Base-by-base conservation (phyloP, 2,797 vertebrate genomes). In the Clarias laeviceps region DNA sequence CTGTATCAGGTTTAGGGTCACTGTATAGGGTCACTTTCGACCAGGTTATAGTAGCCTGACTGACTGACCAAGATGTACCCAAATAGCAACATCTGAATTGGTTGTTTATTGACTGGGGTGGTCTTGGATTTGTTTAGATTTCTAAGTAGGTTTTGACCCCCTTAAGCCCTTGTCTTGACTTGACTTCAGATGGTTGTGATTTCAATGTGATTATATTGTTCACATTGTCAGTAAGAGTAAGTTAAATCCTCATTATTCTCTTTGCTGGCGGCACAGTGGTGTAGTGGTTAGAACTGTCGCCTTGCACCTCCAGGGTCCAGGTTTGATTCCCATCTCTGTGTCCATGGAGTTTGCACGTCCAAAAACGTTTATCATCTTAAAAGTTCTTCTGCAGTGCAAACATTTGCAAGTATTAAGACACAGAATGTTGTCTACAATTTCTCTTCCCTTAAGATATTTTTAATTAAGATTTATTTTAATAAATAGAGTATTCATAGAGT, bases 341-440 rank as follows among this genome's bases (percentile, higher is more conserved):
- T 40, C 37, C 37, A 40, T 40, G 37, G 37, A 40, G 37, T 40
- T 40, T 40, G 0, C 37, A 40, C 0, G 37, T 40, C 20, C 59
- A 29, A 73, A n/a, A 72, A 70, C 2, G 1, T 27, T 50, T 24
- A 82, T 20, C 73, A 83, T 87, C 91, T 88, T 12, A 61, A 7
- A 5, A 40, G 34, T 62, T 83, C 90, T 92, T 92, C 61, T 84
- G 37, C 37, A 45, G 34, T 14, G 4, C 4, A 50, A 54, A 56
- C 7, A 17, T 74, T 74, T 17, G 6, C 5, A 27, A 74, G 27
- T 37, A 70, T 22, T 40, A 40, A 22, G 3, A 22, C 7, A 37
- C 8, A 70, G 18, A 5, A 9, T 37, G 0, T 34, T 18, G 32
- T 68, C 17, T 40, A 22, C 9, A 24, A 70, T 22, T 40, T 70